Evolutionary conservation across 2,113 vertebrate genomes (phyloP).

Genomic region (Tragelaphus buxtoni): DNA sequence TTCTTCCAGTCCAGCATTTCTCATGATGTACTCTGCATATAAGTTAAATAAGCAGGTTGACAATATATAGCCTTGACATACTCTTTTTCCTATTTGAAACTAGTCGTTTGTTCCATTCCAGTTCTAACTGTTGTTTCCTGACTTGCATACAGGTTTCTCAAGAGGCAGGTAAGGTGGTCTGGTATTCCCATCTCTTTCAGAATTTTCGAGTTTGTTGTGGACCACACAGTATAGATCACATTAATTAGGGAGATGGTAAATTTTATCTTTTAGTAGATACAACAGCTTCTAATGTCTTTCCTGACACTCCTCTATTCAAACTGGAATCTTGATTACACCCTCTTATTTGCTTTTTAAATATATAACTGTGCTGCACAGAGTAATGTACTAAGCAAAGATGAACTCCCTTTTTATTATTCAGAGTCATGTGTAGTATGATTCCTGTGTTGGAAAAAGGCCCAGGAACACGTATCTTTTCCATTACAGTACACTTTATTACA

Average conservation of each 20-base stretch:
- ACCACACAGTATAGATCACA: not conserved
- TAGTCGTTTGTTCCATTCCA: too few relatives aligned
- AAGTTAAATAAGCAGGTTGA: too few relatives aligned
- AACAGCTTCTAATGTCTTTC: not conserved
- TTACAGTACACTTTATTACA: too few relatives aligned
- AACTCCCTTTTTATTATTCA: not conserved
- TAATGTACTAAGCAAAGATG: not conserved
- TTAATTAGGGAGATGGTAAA: not conserved
- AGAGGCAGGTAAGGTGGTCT: too few relatives aligned
- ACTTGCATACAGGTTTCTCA: too few relatives aligned
- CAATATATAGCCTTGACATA: too few relatives aligned
- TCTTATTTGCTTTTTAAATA: not conserved
- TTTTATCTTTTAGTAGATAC: not conserved
- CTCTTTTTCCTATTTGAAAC: too few relatives aligned
- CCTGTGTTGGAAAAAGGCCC: not conserved
- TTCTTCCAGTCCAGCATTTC: too few relatives aligned
- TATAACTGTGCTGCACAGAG: not conserved
- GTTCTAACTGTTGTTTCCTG: too few relatives aligned
- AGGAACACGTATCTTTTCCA: not conserved
- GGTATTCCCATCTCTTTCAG: too few relatives aligned
- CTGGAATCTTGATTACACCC: not conserved
- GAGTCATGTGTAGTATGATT: not conserved
- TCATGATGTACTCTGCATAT: too few relatives aligned
- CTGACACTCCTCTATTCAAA: not conserved
- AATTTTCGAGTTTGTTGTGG: too few relatives aligned